phyloP scores from a whole-genome alignment of 30 jellyfish, hydroid and myxozoan species.

The Turritopsis dohrnii region DNA sequence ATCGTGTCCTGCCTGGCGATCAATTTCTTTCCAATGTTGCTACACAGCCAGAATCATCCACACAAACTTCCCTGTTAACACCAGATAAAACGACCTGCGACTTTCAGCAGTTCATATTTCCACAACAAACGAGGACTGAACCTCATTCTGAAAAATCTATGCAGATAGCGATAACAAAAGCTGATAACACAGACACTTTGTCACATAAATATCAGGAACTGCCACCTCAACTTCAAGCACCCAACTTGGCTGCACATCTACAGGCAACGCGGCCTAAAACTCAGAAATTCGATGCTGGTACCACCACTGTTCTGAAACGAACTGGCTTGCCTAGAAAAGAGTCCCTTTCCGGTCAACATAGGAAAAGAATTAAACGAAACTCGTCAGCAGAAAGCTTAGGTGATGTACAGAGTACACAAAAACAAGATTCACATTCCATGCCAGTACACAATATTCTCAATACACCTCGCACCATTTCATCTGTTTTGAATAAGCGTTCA shows the following conservation, averaged over 20 bases:
- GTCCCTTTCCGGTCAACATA: neutral
- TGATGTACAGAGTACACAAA: neutral
- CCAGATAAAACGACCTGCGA: neutral
- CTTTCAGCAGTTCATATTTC: neutral
- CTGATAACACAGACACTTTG: neutral
- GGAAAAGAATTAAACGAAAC: neutral
- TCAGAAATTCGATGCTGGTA: slow-evolving; percentile 52
- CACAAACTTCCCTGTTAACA: neutral
- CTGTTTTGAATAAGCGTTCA: neutral
- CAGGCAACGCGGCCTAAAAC: slow-evolving; percentile 79
- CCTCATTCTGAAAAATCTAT: neutral
- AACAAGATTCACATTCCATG: neutral
- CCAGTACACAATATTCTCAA: neutral
- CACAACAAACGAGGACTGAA: neutral
- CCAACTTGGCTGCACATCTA: slow-evolving; percentile 88
- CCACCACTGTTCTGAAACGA: slow-evolving; percentile 10
- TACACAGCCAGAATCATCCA: neutral
- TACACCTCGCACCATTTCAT: neutral
- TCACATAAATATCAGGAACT: slow-evolving; percentile 33
- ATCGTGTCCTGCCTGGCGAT: neutral
- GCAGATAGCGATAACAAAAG: neutral
- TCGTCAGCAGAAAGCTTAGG: neutral
- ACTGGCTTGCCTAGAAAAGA: neutral
- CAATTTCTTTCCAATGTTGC: neutral
- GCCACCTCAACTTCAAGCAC: slow-evolving; percentile 99